These are phyloP conservation scores for Tretioscincus oriximinensis DNA, from an alignment of 2,113 vertebrate species.

Conservation along the genomic window DNA sequence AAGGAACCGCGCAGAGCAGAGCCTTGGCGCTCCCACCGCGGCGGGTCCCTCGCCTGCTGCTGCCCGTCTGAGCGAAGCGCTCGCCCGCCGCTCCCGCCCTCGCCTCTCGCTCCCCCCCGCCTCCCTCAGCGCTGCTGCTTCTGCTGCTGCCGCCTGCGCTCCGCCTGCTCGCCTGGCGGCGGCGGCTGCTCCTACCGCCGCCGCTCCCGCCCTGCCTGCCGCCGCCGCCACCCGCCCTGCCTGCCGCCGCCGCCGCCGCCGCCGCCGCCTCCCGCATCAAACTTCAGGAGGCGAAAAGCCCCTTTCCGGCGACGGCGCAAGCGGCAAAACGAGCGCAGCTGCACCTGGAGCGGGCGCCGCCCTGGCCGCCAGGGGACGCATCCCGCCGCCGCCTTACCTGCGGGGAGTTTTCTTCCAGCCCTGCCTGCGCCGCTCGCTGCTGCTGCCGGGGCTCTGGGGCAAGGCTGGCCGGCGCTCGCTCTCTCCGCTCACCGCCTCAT, in stretches of 20 bases:
- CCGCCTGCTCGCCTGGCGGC: conserved; percentile 51
- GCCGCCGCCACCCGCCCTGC: background rate
- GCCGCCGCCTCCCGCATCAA: conserved; percentile 53
- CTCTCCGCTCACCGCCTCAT: conserved; percentile 85
- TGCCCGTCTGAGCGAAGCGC: conserved; percentile 11
- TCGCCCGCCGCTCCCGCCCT: background rate
- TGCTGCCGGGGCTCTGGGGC: conserved; percentile 58
- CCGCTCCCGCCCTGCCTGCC: background rate
- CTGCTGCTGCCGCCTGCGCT: conserved; percentile 2
- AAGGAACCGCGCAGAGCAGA: conserved; percentile 22
- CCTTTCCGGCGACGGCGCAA: conserved; percentile 5
- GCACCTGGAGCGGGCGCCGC: conserved; percentile 9
- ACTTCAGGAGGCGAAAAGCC: conserved; percentile 49
- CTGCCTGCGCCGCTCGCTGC: conserved; percentile 62
- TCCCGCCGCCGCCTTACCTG: conserved; percentile 78
- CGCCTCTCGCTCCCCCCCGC: conserved; percentile 27
- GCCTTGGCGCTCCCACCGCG: conserved; percentile 42
- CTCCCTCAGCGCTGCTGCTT: conserved; percentile 26
- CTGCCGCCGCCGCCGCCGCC: conserved; percentile 14
- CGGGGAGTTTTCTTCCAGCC: conserved; percentile 83
- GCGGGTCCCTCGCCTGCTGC: conserved; percentile 25
- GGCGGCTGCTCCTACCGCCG: background rate
- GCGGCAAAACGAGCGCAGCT: conserved; percentile 32
- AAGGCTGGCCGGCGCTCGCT: conserved; percentile 64
- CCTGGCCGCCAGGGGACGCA: conserved; percentile 47